phyloP scores from a whole-genome alignment of 2,113 vertebrate genomes.

The Recurvirostra avosetta region DNA sequence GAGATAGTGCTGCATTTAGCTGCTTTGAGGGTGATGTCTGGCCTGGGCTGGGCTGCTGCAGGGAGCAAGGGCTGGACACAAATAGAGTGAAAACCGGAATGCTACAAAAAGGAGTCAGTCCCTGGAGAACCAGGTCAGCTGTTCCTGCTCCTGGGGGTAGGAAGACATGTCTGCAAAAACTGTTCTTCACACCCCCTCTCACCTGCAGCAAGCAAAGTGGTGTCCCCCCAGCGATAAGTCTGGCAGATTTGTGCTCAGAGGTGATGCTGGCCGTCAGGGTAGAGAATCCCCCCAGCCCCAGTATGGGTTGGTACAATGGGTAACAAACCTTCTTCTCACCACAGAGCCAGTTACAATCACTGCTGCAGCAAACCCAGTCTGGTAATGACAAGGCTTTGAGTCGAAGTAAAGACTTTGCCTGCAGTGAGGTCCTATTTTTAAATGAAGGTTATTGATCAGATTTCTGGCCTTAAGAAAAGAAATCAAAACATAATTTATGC shows the following conservation, averaged over 20 bases:
- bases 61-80: neutral
- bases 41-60: neutral
- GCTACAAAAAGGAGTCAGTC: neutral
- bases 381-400: neutral
- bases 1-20: neutral
- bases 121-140: neutral
- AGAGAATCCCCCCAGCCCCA: neutral
- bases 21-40: neutral
- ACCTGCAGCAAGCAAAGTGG: neutral
- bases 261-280: accelerated
- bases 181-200: neutral
- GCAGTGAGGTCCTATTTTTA: neutral
- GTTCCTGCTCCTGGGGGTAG: neutral
- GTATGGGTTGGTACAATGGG: neutral
- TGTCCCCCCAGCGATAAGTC: too few species aligned
- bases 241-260: neutral
- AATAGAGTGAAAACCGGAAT: neutral
- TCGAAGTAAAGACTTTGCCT: neutral
- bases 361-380: neutral
- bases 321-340: neutral
- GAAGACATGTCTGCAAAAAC: neutral
- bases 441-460: slow-evolving; percentile 12
- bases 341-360: neutral
- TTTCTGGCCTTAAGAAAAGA: slow-evolving; percentile 14
- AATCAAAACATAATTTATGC: neutral